A percentile compares a stretch with the other conserved stretches of the same genome.
Evolutionary conservation across 2,797 vertebrate species (phyloP).

Genomic region (Hapalemur alaotrensis): DNA sequence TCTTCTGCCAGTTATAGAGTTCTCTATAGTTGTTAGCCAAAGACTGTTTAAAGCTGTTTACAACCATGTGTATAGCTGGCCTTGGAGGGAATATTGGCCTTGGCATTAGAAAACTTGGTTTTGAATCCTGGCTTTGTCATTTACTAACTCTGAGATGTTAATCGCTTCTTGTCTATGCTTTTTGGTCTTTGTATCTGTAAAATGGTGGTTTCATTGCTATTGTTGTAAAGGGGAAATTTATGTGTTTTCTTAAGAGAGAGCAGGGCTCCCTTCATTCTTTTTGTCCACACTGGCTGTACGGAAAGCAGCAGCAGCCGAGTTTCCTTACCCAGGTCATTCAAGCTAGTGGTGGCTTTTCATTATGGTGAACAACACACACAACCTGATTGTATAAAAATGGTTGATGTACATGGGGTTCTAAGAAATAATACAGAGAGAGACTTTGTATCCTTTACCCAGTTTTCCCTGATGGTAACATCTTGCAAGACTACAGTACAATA

Average conservation of each 20-base stretch:
- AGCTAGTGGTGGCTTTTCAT: background rate
- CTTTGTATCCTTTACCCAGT: background rate
- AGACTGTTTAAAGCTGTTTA: background rate
- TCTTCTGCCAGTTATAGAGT: conserved; percentile 5
- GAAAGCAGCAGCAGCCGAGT: background rate
- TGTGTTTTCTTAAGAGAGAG: background rate
- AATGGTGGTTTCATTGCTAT: background rate
- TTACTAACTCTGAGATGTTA: conserved; percentile 1
- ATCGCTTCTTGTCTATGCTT: background rate
- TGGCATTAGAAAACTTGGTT: conserved; percentile 16
- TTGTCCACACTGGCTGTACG: background rate
- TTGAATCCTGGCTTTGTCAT: conserved; percentile 42
- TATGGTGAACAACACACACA: background rate
- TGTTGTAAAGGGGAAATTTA: background rate
- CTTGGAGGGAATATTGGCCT: background rate
- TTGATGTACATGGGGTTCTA: background rate
- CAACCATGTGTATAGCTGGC: background rate
- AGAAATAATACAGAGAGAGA: background rate
- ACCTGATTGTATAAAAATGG: background rate
- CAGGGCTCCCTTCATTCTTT: background rate
- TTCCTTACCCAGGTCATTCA: background rate
- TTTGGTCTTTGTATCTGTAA: conserved; percentile 5
- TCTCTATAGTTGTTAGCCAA: conserved; percentile 42
- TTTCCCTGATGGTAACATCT: background rate
- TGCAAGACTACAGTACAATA: background rate